A percentile compares a stretch with the other conserved stretches of the same genome.
phyloP scores from a whole-genome alignment of 1,140 invertebrate species.

The Drosophila pandora region DNA sequence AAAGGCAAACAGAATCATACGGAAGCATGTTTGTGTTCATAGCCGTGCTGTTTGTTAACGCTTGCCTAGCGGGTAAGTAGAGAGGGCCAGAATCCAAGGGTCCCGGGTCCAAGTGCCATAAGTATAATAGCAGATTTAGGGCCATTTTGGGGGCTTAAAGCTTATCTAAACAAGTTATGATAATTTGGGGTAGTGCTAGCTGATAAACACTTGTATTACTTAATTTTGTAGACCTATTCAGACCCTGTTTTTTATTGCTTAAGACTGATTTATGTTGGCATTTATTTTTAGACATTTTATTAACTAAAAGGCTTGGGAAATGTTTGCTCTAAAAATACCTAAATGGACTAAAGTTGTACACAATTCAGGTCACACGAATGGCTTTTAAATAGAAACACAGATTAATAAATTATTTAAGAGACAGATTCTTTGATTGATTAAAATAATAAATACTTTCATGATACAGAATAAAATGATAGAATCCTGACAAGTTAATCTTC shows the following conservation, averaged over 20 bases:
- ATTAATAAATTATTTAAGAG: too few relatives aligned
- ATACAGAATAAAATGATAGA: neutral
- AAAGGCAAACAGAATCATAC: conserved; percentile 50
- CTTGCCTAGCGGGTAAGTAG: conserved; percentile 81
- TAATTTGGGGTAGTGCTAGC: conserved; percentile 8
- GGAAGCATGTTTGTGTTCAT: conserved; percentile 76
- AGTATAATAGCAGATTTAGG: conserved; percentile 7
- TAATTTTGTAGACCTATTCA: too few relatives aligned
- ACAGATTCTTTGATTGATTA: too few relatives aligned
- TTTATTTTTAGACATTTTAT: conserved; percentile 17
- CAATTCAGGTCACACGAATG: neutral
- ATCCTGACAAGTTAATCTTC: conserved; percentile 9
- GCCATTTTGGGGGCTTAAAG: conserved; percentile 9
- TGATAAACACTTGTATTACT: too few relatives aligned
- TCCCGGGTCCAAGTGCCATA: neutral
- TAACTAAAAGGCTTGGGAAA: neutral
- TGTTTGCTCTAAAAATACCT: neutral
- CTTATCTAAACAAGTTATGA: conserved; percentile 5
- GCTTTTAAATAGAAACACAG: too few relatives aligned
- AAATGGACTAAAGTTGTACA: neutral
- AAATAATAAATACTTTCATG: neutral
- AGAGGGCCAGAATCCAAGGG: neutral
- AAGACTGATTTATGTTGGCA: neutral
- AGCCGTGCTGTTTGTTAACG: conserved; percentile 77
- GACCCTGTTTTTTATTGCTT: neutral